Evolutionary conservation across 1,140 invertebrate genomes (phyloP), one percentile per base, ranked within the genome.

Genomic region (Drosophila tristis): DNA sequence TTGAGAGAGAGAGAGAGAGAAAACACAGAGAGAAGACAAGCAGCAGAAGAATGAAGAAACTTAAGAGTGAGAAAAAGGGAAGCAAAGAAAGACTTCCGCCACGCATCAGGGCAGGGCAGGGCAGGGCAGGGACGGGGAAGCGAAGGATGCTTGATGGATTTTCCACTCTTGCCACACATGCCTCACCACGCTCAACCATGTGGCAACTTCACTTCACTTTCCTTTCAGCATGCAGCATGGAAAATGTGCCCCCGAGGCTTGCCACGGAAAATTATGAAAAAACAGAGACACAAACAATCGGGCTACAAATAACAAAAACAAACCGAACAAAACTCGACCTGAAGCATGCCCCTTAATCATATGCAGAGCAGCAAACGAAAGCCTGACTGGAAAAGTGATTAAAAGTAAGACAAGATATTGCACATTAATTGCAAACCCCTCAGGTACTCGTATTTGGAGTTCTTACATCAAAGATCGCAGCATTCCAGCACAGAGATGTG

Each of bases 131-230:
- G 2, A 4, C 2, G 23, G 2, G 23, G 23, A 25, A 25, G 23
- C 23, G 20, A 20, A 20, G 20, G 31, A 35, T 39, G 35, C 35
- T 39, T 39, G 35, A 39, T 39, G 35, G 35, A 39, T 39, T 39
- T 39, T 39, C 35, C 35, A 39, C 35, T 39, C 35, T 39, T 35
- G 31, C 9, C 31, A 35, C 31, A 29, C 29, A 29, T 75, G 23
- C 71, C 65, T 75, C 73, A 72, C 8, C 73, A 72, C 8, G 8
- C 8, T 35, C 31, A 35, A 5, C 35, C 11, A 39, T 39, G 35
- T 4, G 35, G 35, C 35, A 39, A 39, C 35, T 39, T 39, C 35
- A 39, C 73, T 66, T 75, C 68, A 75, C 73, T 75, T 75, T 72
- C 68, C 64, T 60, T 39, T 39, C 35, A 44, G 31, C 25, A 58